These are phyloP conservation scores for Scyliorhinus canicula DNA, from an alignment of 2,797 vertebrate genomes.

Conservation along the genomic window DNA sequence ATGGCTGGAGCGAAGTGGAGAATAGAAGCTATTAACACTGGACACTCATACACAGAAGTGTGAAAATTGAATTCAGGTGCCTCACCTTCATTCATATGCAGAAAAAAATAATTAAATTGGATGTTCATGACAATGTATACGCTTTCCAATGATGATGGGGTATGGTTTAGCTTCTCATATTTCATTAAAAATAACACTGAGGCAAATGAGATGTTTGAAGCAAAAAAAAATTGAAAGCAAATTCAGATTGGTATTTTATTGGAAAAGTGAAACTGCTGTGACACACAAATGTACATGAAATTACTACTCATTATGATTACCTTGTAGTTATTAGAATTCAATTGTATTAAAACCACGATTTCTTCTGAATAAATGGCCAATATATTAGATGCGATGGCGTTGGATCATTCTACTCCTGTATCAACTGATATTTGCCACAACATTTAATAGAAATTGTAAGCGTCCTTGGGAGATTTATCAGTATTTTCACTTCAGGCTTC, in stretches of 20 bases:
- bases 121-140: background rate
- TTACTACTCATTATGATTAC: slow-evolving; percentile 25
- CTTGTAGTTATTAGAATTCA: slow-evolving; percentile 30
- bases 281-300: background rate
- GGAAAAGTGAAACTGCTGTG: slow-evolving; percentile 5
- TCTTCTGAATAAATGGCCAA: background rate
- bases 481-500: background rate
- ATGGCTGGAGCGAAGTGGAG: background rate
- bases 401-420: background rate
- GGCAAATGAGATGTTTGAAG: background rate
- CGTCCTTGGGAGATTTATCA: background rate
- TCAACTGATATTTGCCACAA: background rate
- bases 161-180: background rate
- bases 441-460: slow-evolving; percentile 20
- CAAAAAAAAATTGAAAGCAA: slow-evolving; percentile 12
- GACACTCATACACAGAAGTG: background rate
- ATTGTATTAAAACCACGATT: slow-evolving; percentile 15
- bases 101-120: background rate
- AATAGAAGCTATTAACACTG: background rate
- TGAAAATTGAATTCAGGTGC: background rate
- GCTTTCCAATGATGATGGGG: background rate
- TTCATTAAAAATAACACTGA: background rate
- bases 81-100: background rate
- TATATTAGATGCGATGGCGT: background rate
- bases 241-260: background rate